These are phyloP conservation scores for Nothocercus julius DNA, from an alignment of 2,113 vertebrate genomes.

Conservation along the genomic window DNA sequence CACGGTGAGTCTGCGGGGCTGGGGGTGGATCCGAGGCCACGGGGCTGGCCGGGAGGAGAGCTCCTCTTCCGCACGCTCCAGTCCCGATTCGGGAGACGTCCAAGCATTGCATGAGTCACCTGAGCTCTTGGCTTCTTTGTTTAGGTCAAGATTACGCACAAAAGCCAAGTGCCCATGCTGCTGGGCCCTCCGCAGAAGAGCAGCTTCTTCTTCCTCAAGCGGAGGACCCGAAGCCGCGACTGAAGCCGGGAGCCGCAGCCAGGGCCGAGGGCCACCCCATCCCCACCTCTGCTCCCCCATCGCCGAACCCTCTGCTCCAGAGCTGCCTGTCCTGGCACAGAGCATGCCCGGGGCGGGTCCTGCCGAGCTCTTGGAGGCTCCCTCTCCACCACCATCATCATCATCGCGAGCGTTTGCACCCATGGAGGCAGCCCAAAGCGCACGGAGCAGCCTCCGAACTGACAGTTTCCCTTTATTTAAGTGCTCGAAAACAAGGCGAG, in stretches of 20 bases:
- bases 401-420: too few relatives aligned
- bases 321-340: background rate
- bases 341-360: background rate
- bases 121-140: conserved; percentile 46
- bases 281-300: conserved; percentile 4
- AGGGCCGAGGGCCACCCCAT: background rate
- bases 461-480: conserved; percentile 35
- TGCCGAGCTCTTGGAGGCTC: background rate
- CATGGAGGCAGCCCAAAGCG: background rate
- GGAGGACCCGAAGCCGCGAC: conserved; percentile 85
- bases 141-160: conserved; percentile 92
- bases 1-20: conserved; percentile 78
- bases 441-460: background rate
- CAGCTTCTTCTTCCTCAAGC: conserved; percentile 91
- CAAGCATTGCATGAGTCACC: accelerated
- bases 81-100: accelerated
- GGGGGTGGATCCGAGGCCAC: background rate
- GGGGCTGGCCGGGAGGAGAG: background rate
- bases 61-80: background rate
- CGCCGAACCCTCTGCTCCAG: background rate
- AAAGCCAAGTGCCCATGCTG: conserved; percentile 96
- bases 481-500: background rate
- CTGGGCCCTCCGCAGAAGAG: conserved; percentile 91
- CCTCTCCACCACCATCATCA: background rate
- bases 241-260: conserved; percentile 45